phyloP scores from a whole-genome alignment of 2,888 invertebrate species.

The Oscheius sp. region DNA sequence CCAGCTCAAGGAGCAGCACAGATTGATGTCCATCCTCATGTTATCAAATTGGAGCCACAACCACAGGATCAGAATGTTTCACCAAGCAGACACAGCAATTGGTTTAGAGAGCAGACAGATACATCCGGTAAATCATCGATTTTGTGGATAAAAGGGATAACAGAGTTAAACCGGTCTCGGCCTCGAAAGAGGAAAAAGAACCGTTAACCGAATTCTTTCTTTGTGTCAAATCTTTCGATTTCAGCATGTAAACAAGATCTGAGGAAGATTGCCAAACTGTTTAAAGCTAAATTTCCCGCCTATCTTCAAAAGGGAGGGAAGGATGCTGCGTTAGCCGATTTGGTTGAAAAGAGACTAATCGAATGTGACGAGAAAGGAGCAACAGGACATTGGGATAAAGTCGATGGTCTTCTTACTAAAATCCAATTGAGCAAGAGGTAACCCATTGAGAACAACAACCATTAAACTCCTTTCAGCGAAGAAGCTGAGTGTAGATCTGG shows the following conservation, averaged over 20 bases:
- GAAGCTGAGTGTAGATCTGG: conserved; percentile 67
- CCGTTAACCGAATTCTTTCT: too few relatives aligned
- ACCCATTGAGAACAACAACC: background rate
- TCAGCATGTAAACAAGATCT: conserved; percentile 34
- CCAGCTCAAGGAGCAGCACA: background rate
- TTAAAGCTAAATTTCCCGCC: conserved; percentile 65
- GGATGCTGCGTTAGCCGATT: conserved; percentile 46
- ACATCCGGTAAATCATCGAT: conserved; percentile 36
- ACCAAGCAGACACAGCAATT: conserved; percentile 32
- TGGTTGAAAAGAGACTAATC: conserved; percentile 50
- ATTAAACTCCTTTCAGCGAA: conserved; percentile 51
- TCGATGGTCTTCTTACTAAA: conserved; percentile 45
- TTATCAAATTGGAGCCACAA: background rate
- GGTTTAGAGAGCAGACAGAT: conserved; percentile 55
- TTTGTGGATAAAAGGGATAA: too few relatives aligned
- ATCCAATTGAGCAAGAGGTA: conserved; percentile 55
- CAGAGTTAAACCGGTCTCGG: too few relatives aligned
- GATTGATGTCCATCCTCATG: background rate
- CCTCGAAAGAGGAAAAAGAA: background rate
- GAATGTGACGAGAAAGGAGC: conserved; percentile 53
- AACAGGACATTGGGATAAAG: conserved; percentile 57
- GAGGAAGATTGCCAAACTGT: conserved; percentile 55
- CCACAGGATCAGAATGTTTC: conserved; percentile 2
- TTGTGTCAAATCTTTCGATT: conserved; percentile 1
- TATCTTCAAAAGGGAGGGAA: conserved; percentile 54